A percentile compares a stretch with the other conserved stretches of the same genome.
phyloP scores from a whole-genome alignment of 2,797 vertebrate species.

The Psittacula derbiana region DNA sequence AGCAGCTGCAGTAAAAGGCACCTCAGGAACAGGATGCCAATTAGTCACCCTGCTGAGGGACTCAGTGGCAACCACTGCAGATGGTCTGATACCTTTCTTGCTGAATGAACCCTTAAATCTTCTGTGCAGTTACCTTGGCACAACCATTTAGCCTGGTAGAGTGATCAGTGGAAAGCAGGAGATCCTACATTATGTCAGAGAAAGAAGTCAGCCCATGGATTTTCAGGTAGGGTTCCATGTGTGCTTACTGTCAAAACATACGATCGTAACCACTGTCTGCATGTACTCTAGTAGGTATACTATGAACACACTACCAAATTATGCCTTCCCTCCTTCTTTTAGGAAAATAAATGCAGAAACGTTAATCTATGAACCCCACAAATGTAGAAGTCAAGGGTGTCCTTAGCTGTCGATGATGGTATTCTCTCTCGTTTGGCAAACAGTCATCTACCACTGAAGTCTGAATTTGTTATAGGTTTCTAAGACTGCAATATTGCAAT shows the following conservation, averaged over 20 bases:
- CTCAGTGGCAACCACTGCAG: background rate
- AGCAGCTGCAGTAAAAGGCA: background rate
- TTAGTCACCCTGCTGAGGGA: background rate
- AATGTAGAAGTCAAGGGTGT: background rate
- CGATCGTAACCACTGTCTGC: background rate
- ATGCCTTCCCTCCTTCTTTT: background rate
- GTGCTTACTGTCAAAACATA: background rate
- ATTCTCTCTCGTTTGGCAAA: background rate
- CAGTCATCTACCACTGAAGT: background rate
- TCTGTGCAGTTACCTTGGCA: background rate
- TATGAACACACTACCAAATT: background rate
- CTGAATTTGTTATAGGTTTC: background rate
- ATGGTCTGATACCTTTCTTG: background rate
- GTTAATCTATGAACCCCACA: background rate
- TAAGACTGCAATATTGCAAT: background rate
- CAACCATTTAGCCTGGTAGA: background rate
- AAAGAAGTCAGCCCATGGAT: background rate
- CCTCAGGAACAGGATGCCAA: background rate
- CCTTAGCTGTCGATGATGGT: background rate
- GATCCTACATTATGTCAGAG: background rate
- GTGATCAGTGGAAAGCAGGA: background rate
- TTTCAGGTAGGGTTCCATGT: background rate
- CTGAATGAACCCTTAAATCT: background rate
- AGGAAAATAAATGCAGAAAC: background rate
- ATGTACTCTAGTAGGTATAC: background rate